phyloP scores from a whole-genome alignment of 2,797 vertebrate species.

The Neopelma chrysocephalum region DNA sequence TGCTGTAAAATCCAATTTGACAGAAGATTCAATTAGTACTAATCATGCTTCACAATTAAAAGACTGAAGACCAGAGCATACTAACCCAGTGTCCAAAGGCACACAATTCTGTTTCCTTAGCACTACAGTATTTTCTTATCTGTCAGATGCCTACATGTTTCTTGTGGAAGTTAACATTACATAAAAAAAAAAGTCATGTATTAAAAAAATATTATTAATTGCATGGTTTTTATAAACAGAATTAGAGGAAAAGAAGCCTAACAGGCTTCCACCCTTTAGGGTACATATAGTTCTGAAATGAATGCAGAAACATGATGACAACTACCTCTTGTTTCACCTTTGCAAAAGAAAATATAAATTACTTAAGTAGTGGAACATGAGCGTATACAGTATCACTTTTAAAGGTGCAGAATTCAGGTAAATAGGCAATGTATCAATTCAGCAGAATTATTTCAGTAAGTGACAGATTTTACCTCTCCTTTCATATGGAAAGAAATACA shows the following conservation, averaged over 20 bases:
- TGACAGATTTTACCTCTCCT: neutral
- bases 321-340: neutral
- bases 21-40: neutral
- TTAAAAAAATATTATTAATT: neutral
- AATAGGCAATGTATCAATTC: neutral
- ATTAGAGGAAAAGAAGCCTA: neutral
- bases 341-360: neutral
- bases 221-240: neutral
- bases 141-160: neutral
- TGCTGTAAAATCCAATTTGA: neutral
- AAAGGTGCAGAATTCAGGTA: neutral
- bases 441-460: neutral
- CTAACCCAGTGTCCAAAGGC: neutral
- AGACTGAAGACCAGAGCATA: neutral
- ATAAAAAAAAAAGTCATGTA: neutral
- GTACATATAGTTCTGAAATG: neutral
- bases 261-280: neutral
- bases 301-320: neutral
- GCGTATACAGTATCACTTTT: neutral
- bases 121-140: neutral
- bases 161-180: neutral
- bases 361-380: neutral
- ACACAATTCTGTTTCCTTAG: neutral
- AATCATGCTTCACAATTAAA: neutral
- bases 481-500: neutral